These are phyloP conservation scores for Nemotelus nigrinus DNA, from an alignment of 2,888 invertebrate genomes.

Conservation along the genomic window DNA sequence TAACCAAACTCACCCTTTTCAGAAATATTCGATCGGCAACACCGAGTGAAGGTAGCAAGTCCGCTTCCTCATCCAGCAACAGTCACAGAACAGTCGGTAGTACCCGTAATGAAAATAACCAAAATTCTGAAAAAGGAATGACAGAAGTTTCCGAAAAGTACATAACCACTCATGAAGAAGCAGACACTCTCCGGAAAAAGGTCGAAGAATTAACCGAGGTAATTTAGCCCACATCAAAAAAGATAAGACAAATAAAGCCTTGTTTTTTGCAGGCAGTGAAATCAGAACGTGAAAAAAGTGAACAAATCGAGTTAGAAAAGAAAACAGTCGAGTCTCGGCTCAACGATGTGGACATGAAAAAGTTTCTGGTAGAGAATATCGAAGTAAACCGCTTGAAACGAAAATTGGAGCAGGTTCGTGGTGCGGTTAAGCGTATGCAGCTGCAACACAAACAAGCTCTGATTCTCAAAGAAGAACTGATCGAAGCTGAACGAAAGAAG, in stretches of 20 bases:
- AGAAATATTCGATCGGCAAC: slow-evolving; percentile 24
- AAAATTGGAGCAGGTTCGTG: slow-evolving; percentile 44
- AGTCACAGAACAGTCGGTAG: neutral
- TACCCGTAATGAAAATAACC: neutral
- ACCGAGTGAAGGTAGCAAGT: slow-evolving; percentile 28
- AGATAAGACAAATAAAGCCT: neutral
- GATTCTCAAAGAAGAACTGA: slow-evolving; percentile 25
- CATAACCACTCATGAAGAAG: neutral
- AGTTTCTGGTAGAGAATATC: slow-evolving; percentile 43
- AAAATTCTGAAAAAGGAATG: slow-evolving; percentile 27
- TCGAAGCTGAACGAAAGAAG: slow-evolving; percentile 37
- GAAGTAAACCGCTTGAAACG: slow-evolving; percentile 47
- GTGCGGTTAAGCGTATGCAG: slow-evolving; percentile 23
- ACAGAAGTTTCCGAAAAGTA: slow-evolving; percentile 34
- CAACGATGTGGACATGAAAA: slow-evolving; percentile 45
- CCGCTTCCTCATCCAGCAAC: neutral
- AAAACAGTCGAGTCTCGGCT: slow-evolving; percentile 33
- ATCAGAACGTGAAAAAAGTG: slow-evolving; percentile 22
- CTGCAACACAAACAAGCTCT: slow-evolving; percentile 35
- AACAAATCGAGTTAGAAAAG: slow-evolving; percentile 39
- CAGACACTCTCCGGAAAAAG: neutral
- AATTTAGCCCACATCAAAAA: neutral
- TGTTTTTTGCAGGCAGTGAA: slow-evolving; percentile 28
- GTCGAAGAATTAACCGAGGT: slow-evolving; percentile 21
- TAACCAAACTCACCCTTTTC: neutral